Percentiles rank a stretch among this genome's conserved stretches.
Conservation (phyloP, 2,888 invertebrate species). For the Macrophya alboannulata region DNA sequence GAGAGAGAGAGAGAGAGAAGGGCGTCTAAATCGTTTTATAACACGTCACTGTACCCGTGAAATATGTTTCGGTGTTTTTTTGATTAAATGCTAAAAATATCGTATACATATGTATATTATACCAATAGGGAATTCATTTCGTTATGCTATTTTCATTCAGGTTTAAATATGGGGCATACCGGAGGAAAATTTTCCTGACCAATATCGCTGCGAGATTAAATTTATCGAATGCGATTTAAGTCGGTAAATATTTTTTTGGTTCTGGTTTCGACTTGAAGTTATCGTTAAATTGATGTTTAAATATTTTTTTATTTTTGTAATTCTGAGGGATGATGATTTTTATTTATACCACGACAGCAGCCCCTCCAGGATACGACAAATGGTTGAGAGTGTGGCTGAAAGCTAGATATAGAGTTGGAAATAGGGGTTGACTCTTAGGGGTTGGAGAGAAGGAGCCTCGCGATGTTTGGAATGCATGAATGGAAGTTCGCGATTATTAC, state of each 20-base stretch:
- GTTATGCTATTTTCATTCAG: neutral
- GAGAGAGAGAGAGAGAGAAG: neutral
- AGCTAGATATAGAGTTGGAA: constrained; percentile 19
- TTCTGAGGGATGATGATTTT: neutral
- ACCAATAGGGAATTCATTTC: neutral
- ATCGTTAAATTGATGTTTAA: no score
- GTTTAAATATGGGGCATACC: neutral
- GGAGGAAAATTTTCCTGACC: neutral
- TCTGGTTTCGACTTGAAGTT: no score
- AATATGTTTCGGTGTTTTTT: constrained; percentile 43
- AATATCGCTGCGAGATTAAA: no score
- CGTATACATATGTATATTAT: neutral
- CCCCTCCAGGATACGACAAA: neutral
- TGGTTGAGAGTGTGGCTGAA: constrained; percentile 4
- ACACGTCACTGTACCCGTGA: constrained; percentile 47
- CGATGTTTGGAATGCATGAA: constrained; percentile 55
- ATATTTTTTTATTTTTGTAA: neutral
- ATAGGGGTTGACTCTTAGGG: constrained; percentile 42
- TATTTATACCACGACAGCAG: neutral
- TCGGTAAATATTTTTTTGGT: no score
- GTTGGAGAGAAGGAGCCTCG: constrained; percentile 28
- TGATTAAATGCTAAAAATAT: constrained; percentile 38
- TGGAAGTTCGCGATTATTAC: constrained; percentile 52
- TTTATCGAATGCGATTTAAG: no score
- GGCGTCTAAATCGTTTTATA: constrained; percentile 42